Percentiles rank a stretch among this genome's conserved stretches.
phyloP scores from a whole-genome alignment of 2,797 vertebrate genomes.

The Pseudochirops cupreus region DNA sequence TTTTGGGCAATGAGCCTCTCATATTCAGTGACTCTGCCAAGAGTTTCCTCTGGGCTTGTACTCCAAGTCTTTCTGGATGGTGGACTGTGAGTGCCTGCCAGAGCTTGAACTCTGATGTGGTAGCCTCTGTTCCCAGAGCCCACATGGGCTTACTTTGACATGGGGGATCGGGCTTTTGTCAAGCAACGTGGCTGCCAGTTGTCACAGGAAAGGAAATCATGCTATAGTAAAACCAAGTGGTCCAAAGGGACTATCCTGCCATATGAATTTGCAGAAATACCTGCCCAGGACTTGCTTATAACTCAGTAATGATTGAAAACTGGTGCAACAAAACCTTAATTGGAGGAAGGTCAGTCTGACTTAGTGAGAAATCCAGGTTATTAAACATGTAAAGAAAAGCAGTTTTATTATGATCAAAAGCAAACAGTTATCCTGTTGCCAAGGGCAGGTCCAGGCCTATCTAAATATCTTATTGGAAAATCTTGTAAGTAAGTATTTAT shows the following conservation, averaged over 20 bases:
- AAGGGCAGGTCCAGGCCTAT: not conserved
- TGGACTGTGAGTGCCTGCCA: not conserved
- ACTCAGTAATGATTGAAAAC: not conserved
- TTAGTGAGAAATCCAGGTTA: not conserved
- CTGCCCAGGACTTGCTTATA: not conserved
- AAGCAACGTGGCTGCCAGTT: not conserved
- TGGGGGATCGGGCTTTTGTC: not conserved
- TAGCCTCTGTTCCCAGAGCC: not conserved
- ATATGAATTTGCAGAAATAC: not conserved
- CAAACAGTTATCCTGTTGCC: not conserved
- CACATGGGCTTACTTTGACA: not conserved
- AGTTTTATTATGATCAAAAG: not conserved
- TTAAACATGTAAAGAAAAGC: not conserved
- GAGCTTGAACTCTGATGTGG: not conserved
- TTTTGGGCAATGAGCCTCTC: not conserved
- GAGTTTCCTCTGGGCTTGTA: not conserved
- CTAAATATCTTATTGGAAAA: not conserved
- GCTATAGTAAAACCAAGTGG: not conserved
- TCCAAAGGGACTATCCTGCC: not conserved
- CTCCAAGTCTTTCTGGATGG: not conserved
- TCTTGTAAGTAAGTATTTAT: not conserved
- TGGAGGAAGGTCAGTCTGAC: not conserved
- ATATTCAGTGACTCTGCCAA: not conserved
- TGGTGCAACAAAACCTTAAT: not conserved
- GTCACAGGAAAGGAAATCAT: not conserved